Percentiles rank a stretch among this genome's conserved stretches.
Evolutionary conservation across 2,797 vertebrate genomes (phyloP).

Genomic region (Spea hammondii): DNA sequence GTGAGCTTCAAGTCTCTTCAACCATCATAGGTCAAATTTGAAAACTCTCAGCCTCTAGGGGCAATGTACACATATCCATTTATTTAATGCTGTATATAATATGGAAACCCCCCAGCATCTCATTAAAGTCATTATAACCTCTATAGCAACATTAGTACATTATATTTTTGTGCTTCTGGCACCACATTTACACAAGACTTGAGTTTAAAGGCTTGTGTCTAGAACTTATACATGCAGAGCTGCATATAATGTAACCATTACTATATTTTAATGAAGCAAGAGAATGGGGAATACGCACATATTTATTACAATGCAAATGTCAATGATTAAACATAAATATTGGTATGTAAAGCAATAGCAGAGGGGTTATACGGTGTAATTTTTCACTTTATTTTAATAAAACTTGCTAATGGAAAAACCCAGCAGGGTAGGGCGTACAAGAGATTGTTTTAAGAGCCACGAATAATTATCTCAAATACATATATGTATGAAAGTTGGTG

Average conservation of each 20-base stretch:
- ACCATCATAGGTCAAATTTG: no score
- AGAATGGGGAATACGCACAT: slow-evolving; percentile 19
- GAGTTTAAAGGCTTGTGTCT: slow-evolving; percentile 17
- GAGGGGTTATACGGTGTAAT: slow-evolving; percentile 19
- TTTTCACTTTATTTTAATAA: slow-evolving; percentile 43
- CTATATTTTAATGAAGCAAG: slow-evolving; percentile 27
- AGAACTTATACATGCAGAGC: slow-evolving; percentile 12
- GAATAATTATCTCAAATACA: slow-evolving; percentile 18
- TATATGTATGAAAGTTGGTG: background rate
- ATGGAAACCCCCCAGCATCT: background rate
- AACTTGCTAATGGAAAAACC: slow-evolving; percentile 32
- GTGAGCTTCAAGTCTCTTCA: no score
- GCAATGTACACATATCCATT: no score
- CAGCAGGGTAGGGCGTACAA: background rate
- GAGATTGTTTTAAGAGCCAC: background rate
- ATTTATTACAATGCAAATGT: slow-evolving; percentile 40
- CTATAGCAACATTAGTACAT: background rate
- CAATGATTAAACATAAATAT: slow-evolving; percentile 44
- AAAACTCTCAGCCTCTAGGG: no score
- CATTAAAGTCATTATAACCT: background rate
- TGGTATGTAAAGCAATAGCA: slow-evolving; percentile 30
- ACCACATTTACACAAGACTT: slow-evolving; percentile 7
- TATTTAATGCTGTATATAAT: no score
- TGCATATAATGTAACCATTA: slow-evolving; percentile 9
- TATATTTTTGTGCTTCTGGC: background rate